Conservation (phyloP, 2,797 vertebrate genomes). For the Discoglossus pictus region DNA sequence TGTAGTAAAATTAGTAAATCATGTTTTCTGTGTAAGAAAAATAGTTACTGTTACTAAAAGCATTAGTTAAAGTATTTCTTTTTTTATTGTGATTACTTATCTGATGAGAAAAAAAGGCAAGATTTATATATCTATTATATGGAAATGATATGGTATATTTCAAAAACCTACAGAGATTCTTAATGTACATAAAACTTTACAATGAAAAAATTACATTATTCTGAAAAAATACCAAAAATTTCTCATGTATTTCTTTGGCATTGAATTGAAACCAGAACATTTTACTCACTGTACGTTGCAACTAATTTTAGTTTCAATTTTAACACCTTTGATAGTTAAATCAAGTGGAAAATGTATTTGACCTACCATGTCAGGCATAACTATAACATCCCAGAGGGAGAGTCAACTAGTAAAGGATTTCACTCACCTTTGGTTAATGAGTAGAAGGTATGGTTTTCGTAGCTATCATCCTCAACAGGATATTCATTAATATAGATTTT, state of each 20-base stretch:
- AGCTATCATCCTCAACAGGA: constrained; percentile 1
- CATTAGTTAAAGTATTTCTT: too few species aligned
- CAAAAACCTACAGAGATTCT: too few species aligned
- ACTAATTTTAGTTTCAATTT: constrained; percentile 41
- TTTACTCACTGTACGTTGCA: constrained; percentile 19
- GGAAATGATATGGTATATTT: too few species aligned
- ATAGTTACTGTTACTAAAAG: too few species aligned
- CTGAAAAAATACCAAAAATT: too few species aligned
- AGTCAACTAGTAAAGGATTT: constrained; percentile 29
- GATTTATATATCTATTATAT: too few species aligned
- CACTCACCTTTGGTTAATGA: constrained; percentile 33
- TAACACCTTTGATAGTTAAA: constrained; percentile 34
- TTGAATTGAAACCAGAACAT: constrained; percentile 21
- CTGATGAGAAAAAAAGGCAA: too few species aligned
- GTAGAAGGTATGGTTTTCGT: constrained; percentile 26
- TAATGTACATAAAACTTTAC: too few species aligned
- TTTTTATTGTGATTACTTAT: too few species aligned
- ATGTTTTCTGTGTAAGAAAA: too few species aligned
- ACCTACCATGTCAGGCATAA: constrained; percentile 32
- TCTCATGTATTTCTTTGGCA: constrained; percentile 1
- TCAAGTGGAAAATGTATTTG: constrained; percentile 42
- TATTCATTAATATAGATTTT: background rate
- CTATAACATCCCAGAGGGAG: constrained; percentile 20
- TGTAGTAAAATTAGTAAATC: too few species aligned
- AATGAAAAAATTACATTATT: too few species aligned